Base-by-base conservation (phyloP, 2,797 vertebrate species). In the Rhincodon typus region DNA sequence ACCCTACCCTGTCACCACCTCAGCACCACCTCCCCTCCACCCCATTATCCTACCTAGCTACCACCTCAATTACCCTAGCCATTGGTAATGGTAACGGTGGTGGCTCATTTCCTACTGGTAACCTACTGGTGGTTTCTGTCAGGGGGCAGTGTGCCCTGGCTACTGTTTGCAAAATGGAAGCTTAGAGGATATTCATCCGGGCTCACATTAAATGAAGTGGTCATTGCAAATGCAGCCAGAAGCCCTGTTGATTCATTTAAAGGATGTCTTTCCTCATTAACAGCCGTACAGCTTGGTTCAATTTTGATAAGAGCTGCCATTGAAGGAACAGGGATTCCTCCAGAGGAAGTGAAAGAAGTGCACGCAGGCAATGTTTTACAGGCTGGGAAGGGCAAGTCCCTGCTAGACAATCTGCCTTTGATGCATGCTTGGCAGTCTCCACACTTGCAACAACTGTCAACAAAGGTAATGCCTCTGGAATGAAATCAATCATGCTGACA, bases 281-380 rank as follows among this genome's bases (percentile, higher is more conserved):
- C 99, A 88, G 99, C 99, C 94, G 98, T 98, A 95, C 98, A 98
- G 96, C 98, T 99, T 96, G 99, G 99, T 91, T 98, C 99, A 77
- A 95, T 98, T 91, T 99, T 98, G 95, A 99, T 99, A 96, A 98
- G 98, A 96, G 98, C 98, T 96, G 99, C 99, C 53, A 96, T 99
- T 94, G 99, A 99, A 72, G 98, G 97, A 98, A 1, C 95, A 99
- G 99, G 99, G 96, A 98, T 99, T 77, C 96, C 98, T 82, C 97
- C 97, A 4, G 98, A 99, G 96, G 98, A 98, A 96, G 98, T 99
- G 95, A 99, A 99, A 95, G 99, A 99, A 96, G 99, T 98, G 0
- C 99, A 99, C 96, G 99, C 99, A 99, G 99, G 99, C 2, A 99
- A 99, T 57, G 99, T 99, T 67, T 97, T 99, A 23, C 99, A 99